phyloP scores from a whole-genome alignment of 2,888 invertebrate genomes.

The Geophilus truncorum region DNA sequence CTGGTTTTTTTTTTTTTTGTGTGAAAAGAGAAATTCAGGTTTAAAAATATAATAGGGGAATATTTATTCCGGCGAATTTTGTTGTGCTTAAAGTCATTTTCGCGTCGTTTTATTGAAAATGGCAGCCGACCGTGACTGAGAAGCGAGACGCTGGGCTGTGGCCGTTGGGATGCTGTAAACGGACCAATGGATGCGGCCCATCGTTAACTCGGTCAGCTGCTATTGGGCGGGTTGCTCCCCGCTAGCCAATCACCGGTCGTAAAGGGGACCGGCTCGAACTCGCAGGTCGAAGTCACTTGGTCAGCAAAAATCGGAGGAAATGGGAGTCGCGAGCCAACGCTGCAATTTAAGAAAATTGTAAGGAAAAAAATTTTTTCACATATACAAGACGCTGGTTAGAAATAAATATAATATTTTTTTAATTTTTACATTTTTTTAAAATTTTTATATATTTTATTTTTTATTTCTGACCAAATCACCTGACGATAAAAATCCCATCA shows the following conservation, averaged over 20 bases:
- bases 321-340: background rate
- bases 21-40: background rate
- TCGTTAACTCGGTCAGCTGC: background rate
- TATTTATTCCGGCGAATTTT: no score
- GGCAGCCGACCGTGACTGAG: background rate
- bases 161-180: background rate
- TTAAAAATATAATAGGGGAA: no score
- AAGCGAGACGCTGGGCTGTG: background rate
- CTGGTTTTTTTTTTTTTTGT: no score
- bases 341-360: no score
- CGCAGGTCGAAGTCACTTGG: background rate
- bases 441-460: background rate
- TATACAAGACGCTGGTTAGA: no score
- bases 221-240: background rate
- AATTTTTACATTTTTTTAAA: background rate
- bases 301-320: background rate
- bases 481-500: background rate
- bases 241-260: background rate
- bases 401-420: no score
- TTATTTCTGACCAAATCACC: background rate
- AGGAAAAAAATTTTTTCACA: no score
- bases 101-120: background rate
- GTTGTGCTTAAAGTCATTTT: background rate
- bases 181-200: background rate
- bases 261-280: background rate